These are phyloP conservation scores for Xestoiulus laeticollis DNA, from an alignment of 2,888 invertebrate species.

Conservation along the genomic window DNA sequence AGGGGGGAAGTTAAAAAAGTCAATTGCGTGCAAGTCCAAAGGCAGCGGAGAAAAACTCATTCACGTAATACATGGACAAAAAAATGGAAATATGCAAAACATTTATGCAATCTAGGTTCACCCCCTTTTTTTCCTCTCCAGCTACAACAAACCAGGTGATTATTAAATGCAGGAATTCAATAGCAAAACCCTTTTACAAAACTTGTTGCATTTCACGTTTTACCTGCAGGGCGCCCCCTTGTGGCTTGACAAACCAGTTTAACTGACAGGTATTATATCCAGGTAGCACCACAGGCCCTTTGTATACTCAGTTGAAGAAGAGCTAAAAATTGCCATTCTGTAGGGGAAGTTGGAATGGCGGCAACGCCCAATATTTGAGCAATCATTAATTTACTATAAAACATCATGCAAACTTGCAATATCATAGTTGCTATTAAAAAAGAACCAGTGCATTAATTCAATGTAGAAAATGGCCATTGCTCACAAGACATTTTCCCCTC, in stretches of 20 bases:
- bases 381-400: no score
- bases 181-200: not conserved
- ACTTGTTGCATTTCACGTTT: constrained; percentile 1
- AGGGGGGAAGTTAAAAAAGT: not conserved
- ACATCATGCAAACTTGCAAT: no score
- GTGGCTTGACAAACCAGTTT: not conserved
- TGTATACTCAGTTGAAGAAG: not conserved
- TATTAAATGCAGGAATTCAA: constrained; percentile 26
- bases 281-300: not conserved
- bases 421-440: no score
- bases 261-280: not conserved
- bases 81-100: not conserved
- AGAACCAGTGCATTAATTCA: no score
- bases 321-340: not conserved
- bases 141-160: constrained; percentile 19
- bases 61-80: not conserved
- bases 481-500: no score
- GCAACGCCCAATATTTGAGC: not conserved
- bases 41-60: not conserved
- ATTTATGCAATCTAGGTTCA: not conserved
- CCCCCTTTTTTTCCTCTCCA: not conserved
- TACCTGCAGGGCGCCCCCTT: not conserved
- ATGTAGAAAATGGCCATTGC: no score
- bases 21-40: not conserved
- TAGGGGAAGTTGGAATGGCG: not conserved